A percentile compares a stretch with the other conserved stretches of the same genome.
These are phyloP conservation scores for Ranitomeya imitator DNA, from an alignment of 2,113 vertebrate species.

Conservation along the genomic window DNA sequence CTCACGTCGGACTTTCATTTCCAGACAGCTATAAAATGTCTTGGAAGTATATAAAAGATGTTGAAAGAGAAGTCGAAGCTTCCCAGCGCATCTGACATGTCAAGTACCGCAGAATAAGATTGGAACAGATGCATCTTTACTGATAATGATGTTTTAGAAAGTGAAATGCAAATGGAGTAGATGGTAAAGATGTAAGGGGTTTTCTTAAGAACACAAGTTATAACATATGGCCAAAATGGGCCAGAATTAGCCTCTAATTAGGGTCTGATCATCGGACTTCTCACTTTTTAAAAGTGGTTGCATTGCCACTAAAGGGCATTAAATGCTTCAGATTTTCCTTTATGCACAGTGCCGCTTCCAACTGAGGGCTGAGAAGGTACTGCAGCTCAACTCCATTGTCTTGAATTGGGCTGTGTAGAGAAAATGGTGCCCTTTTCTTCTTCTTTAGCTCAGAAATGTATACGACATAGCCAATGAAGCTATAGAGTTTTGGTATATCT, in stretches of 20 bases:
- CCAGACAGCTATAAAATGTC: slow-evolving; percentile 58
- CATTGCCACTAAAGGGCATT: background rate
- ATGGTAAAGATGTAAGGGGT: background rate
- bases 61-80: slow-evolving; percentile 53
- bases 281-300: background rate
- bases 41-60: slow-evolving; percentile 48
- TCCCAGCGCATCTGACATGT: slow-evolving; percentile 25
- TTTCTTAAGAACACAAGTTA: background rate
- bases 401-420: too few relatives aligned
- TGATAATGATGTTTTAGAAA: background rate
- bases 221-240: background rate
- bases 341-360: background rate
- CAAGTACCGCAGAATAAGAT: background rate
- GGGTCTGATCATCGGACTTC: background rate
- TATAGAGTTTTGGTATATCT: too few relatives aligned
- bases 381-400: too few relatives aligned
- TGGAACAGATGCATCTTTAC: background rate
- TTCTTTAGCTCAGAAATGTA: too few relatives aligned
- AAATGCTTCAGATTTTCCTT: background rate
- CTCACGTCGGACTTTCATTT: slow-evolving; percentile 56
- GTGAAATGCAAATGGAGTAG: background rate
- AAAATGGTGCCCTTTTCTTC: too few relatives aligned
- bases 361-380: background rate
- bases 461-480: too few relatives aligned
- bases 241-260: background rate